Base-by-base conservation (phyloP, 2,797 vertebrate genomes). In the Spondyliosoma cantharus region DNA sequence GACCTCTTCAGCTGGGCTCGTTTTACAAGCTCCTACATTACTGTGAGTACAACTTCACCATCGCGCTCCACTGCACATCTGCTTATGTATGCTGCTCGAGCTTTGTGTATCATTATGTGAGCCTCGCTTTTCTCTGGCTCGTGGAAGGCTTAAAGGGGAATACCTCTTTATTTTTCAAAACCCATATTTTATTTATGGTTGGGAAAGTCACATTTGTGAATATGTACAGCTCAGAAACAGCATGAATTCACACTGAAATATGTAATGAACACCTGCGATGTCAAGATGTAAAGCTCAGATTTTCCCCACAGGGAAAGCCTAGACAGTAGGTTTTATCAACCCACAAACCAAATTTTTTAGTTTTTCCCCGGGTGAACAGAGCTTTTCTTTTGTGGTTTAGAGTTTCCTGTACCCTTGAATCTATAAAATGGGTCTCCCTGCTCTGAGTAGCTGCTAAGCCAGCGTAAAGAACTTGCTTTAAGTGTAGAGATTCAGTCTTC, bases 1-100 rank as follows among this genome's bases (percentile, higher is more conserved):
- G 97, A 99, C 88, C 95, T 99, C 82, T 98, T 98, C 83, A 96
- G 96, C 88, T 98, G 97, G 97, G 96, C 96, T 82, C 96, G 96
- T 87, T 94, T 98, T 91, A 95, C 97, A 89, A 97, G 96, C 86
- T 95, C 97, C 58, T 98, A 97, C 82, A 96, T 97, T 90, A 97
- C 97, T 52, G 98, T 99, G 93, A 97, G 98, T 96, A 78, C 80
- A 81, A 72, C 89, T 77, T 80, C 77, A 63, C 24, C 56, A 75
- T 67, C 81, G 60, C n/a, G 74, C 87, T 82, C 57, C 73, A 17
- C 37, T 75, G 74, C 85, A 87, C 81, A 57, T 77, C 78, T 85
- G 79, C 58, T 84, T 72, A 58, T 80, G 71, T 80, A 86, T 88
- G 88, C 84, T 59, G 64, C 76, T 37, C 64, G 45, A 8, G 61